A percentile compares a stretch with the other conserved stretches of the same genome.
phyloP scores from a whole-genome alignment of 2,797 vertebrate species.

The Argya squamiceps region DNA sequence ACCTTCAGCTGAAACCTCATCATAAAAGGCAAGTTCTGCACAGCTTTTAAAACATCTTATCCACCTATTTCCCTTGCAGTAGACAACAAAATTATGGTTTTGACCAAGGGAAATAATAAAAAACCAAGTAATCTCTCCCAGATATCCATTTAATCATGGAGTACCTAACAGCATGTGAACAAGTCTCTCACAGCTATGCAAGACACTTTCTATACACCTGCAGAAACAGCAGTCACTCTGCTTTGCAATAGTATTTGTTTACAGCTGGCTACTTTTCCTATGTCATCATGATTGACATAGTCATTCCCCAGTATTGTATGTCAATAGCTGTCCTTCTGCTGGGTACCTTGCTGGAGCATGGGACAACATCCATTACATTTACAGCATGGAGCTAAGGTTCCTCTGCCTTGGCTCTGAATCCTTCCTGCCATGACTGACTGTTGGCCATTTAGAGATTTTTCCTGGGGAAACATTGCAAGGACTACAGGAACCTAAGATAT shows the following conservation, averaged over 20 bases:
- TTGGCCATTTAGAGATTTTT: background rate
- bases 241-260: background rate
- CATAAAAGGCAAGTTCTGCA: background rate
- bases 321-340: background rate
- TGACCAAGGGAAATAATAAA: background rate
- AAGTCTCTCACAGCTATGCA: background rate
- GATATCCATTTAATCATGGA: background rate
- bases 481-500: background rate
- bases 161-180: background rate
- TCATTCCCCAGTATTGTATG: background rate
- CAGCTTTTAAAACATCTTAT: background rate
- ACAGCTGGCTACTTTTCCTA: background rate
- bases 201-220: background rate
- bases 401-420: background rate
- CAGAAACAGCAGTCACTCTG: background rate
- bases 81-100: background rate
- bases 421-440: background rate
- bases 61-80: background rate
- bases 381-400: fast-evolving
- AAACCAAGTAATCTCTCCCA: fast-evolving
- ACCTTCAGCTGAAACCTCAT: background rate
- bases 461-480: background rate
- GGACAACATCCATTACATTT: background rate
- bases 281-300: background rate
- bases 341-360: background rate